Evolutionary conservation across 2,113 vertebrate species (phyloP).

Genomic region (Riparia riparia): DNA sequence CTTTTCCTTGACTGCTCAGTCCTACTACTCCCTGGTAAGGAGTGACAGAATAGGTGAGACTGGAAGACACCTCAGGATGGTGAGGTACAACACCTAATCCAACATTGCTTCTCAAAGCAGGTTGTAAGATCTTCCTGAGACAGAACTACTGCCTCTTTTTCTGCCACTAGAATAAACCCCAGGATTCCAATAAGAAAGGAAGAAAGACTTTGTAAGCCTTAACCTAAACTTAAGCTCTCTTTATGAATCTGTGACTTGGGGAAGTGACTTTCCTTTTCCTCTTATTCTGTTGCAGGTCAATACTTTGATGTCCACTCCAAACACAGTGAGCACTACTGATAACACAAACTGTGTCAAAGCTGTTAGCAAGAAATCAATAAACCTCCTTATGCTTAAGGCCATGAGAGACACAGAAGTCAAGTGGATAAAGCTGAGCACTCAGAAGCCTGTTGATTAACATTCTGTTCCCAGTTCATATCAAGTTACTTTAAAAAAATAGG

Average conservation of each 20-base stretch:
- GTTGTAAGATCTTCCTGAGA: background rate
- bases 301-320: background rate
- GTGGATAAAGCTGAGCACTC: background rate
- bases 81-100: background rate
- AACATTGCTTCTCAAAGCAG: background rate
- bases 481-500: slow-evolving; percentile 22
- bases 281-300: background rate
- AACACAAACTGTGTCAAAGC: background rate
- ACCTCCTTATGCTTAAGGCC: background rate
- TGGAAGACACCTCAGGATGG: background rate
- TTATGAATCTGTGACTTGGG: background rate
- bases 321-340: background rate
- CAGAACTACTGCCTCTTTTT: background rate
- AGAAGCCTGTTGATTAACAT: background rate
- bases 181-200: background rate
- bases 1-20: background rate
- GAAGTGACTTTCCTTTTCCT: background rate
- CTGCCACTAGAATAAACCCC: background rate
- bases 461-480: background rate
- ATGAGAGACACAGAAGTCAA: background rate
- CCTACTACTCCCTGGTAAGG: background rate
- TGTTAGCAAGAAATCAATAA: background rate
- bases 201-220: background rate
- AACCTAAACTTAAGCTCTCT: background rate
- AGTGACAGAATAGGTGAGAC: background rate